phyloP scores from a whole-genome alignment of 2,113 vertebrate species.

The Microtus ochrogaster region DNA sequence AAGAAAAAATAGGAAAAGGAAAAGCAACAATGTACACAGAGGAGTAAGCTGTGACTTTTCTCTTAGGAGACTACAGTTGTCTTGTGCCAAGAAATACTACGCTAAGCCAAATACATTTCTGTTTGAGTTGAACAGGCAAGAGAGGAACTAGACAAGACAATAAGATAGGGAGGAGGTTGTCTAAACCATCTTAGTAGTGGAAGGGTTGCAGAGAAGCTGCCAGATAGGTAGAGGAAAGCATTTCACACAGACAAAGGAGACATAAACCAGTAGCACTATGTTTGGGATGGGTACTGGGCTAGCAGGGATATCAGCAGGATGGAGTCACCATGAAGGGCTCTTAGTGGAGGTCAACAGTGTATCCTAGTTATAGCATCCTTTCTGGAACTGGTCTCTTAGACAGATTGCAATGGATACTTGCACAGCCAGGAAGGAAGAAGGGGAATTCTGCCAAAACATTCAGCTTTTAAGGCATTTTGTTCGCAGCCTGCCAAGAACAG shows the following conservation, averaged over 20 bases:
- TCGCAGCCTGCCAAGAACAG: not conserved
- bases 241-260: not conserved
- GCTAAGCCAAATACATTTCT: not conserved
- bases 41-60: not conserved
- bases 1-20: not conserved
- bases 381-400: conserved; percentile 29
- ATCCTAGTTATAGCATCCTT: conserved; percentile 9
- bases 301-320: not conserved
- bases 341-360: not conserved
- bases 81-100: not conserved
- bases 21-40: not conserved
- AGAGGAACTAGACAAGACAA: not conserved
- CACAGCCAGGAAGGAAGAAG: not conserved
- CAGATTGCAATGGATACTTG: conserved; percentile 15
- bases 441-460: conserved; percentile 9
- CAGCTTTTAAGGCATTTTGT: not conserved
- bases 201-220: not conserved
- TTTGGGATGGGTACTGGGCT: not conserved
- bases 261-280: not conserved
- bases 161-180: not conserved
- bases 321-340: not conserved
- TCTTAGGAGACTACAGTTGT: not conserved
- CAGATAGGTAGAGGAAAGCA: not conserved
- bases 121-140: not conserved
- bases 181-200: not conserved